These are phyloP conservation scores for Lateolabrax maculatus DNA, from an alignment of 2,797 vertebrate species.

Conservation along the genomic window DNA sequence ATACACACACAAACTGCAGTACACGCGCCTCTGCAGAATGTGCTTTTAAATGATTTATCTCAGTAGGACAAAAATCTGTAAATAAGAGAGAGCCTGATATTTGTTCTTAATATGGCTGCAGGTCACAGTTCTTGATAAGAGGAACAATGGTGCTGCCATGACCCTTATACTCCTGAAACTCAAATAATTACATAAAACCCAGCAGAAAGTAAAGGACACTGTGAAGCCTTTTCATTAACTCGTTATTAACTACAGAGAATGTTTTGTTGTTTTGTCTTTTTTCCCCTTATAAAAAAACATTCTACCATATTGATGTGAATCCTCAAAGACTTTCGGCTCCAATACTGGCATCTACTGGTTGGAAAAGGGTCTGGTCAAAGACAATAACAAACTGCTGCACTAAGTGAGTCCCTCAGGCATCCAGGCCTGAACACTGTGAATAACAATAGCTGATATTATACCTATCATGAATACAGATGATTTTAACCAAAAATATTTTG, in stretches of 20 bases:
- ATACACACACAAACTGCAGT: conserved; percentile 1
- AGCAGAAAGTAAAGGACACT: not conserved
- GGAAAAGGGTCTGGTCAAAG: not conserved
- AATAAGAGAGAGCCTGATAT: conserved; percentile 34
- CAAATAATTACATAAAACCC: conserved; percentile 8
- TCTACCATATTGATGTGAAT: not conserved
- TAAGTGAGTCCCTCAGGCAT: not conserved
- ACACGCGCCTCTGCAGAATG: conserved; percentile 10
- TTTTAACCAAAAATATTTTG: not conserved
- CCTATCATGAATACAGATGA: not conserved
- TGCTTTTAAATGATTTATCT: conserved; percentile 48
- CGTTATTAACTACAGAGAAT: not conserved
- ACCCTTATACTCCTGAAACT: conserved; percentile 38
- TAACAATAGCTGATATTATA: not conserved
- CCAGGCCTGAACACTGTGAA: not conserved
- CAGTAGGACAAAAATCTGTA: conserved; percentile 21
- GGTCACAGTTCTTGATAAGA: conserved; percentile 39
- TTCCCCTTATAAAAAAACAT: not conserved
- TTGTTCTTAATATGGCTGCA: conserved; percentile 17
- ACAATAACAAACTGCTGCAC: conserved; percentile 3
- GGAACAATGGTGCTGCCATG: conserved; percentile 39
- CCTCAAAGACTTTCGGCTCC: not conserved
- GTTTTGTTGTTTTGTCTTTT: not conserved
- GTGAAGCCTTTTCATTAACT: not conserved
- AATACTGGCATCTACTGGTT: conserved; percentile 59